Conservation (phyloP, 2,113 vertebrate genomes). For the Aegotheles bennettii region DNA sequence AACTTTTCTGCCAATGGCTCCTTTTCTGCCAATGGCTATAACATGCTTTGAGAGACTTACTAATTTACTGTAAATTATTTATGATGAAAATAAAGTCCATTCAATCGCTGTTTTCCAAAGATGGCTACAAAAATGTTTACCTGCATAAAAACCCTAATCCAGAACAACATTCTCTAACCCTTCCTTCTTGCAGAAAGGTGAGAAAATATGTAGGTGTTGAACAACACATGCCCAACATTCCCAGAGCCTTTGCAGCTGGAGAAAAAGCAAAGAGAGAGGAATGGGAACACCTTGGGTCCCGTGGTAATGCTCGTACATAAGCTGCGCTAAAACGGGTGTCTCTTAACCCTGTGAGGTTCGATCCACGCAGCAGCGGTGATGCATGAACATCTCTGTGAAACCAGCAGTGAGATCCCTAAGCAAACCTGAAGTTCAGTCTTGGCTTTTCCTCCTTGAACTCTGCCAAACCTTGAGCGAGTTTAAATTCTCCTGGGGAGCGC, state of each 20-base stretch:
- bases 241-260: not conserved
- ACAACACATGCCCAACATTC: not conserved
- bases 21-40: not conserved
- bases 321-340: not conserved
- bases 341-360: not conserved
- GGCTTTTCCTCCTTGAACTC: not conserved
- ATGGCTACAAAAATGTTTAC: not conserved
- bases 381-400: not conserved
- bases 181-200: not conserved
- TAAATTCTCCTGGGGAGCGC: accelerated
- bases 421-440: not conserved
- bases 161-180: not conserved
- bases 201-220: not conserved
- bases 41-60: not conserved
- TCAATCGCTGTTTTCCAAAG: not conserved
- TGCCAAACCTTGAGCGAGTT: accelerated
- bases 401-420: not conserved
- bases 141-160: not conserved
- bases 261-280: not conserved
- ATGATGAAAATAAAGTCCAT: not conserved
- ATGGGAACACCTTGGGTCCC: accelerated
- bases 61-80: not conserved
- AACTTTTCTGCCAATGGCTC: not conserved
- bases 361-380: not conserved
- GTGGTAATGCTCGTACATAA: accelerated